phyloP scores from a whole-genome alignment of 1,140 invertebrate genomes.

The Plutomurus gul region DNA sequence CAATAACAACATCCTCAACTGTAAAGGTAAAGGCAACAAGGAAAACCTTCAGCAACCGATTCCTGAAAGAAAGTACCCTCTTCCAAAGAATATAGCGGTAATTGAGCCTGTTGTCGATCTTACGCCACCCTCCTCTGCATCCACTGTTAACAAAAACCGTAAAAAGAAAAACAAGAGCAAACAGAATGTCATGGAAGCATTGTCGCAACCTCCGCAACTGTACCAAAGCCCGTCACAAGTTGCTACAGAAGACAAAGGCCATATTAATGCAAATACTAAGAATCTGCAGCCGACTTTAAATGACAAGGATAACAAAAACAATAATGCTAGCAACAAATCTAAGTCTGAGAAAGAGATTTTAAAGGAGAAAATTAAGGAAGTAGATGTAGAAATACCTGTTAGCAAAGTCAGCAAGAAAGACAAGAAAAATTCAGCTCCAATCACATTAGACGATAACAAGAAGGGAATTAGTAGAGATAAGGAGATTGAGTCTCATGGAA shows the following conservation, averaged over 20 bases:
- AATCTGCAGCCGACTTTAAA: neutral
- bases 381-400: slow-evolving; percentile 14
- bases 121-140: slow-evolving; percentile 61
- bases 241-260: slow-evolving; percentile 43
- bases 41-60: slow-evolving; percentile 44
- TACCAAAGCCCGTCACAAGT: slow-evolving; percentile 18
- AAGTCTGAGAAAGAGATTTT: slow-evolving; percentile 32
- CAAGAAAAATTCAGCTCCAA: neutral
- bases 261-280: slow-evolving; percentile 23
- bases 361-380: slow-evolving; percentile 42
- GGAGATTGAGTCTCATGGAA: slow-evolving; percentile 11
- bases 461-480: slow-evolving; percentile 11
- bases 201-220: neutral
- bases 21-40: slow-evolving; percentile 47
- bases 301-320: slow-evolving; percentile 24
- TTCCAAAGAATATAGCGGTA: slow-evolving; percentile 3
- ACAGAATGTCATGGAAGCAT: neutral
- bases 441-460: neutral
- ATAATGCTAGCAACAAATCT: neutral
- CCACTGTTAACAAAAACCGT: slow-evolving; percentile 70
- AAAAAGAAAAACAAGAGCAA: slow-evolving; percentile 63
- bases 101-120: slow-evolving; percentile 17
- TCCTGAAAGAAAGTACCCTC: neutral
- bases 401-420: neutral
- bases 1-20: slow-evolving; percentile 3